phyloP scores from a whole-genome alignment of 2,797 vertebrate species.

The Centropyge bicolor region DNA sequence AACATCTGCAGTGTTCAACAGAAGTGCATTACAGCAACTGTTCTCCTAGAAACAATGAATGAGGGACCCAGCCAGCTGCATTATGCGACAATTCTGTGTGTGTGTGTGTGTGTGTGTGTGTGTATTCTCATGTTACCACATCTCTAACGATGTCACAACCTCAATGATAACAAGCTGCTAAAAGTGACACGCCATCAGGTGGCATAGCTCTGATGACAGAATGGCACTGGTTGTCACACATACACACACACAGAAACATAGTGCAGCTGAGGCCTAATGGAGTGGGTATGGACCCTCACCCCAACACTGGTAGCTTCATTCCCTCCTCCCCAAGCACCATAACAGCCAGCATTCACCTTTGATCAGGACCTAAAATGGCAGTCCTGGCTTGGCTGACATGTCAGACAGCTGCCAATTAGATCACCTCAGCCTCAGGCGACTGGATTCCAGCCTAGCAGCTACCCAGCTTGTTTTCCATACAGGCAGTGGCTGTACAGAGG shows the following conservation, averaged over 20 bases:
- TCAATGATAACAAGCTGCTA: conserved; percentile 60
- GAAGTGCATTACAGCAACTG: neutral
- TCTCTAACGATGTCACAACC: conserved; percentile 54
- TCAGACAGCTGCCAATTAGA: conserved; percentile 84
- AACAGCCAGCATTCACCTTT: conserved; percentile 71
- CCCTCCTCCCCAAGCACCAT: conserved; percentile 13
- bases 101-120: neutral
- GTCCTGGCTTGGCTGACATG: conserved; percentile 71
- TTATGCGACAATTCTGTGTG: neutral
- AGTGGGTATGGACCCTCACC: conserved; percentile 50
- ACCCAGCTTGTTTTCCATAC: conserved; percentile 43
- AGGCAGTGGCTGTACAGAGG: conserved; percentile 12
- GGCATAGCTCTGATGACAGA: conserved; percentile 53
- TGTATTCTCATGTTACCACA: neutral
- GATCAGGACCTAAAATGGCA: conserved; percentile 74
- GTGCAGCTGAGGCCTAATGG: conserved; percentile 37
- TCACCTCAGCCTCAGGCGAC: conserved; percentile 75
- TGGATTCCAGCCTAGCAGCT: conserved; percentile 54
- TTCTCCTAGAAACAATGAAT: conserved; percentile 1
- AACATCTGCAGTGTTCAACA: neutral
- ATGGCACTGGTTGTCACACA: conserved; percentile 8
- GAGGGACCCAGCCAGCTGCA: conserved; percentile 7
- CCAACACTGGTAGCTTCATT: conserved; percentile 6
- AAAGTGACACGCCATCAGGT: conserved; percentile 54
- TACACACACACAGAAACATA: conserved; percentile 7